Conservation (phyloP, 2,888 invertebrate species). For the Actias luna region DNA sequence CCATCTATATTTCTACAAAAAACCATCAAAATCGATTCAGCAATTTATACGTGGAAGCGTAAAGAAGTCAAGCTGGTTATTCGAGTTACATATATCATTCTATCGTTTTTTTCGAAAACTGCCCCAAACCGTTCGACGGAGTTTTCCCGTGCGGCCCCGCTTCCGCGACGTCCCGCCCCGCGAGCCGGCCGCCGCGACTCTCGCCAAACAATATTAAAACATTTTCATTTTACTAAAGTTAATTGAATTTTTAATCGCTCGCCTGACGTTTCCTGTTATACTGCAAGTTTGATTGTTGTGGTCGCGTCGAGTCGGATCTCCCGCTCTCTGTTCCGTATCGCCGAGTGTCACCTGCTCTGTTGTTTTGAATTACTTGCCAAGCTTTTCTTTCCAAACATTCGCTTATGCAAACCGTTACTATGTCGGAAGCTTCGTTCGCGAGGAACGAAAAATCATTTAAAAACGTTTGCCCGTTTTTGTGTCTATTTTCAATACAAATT, state of each 20-base stretch:
- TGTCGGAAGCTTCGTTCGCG: too few species aligned
- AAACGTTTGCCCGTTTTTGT: too few species aligned
- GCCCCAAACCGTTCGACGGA: too few species aligned
- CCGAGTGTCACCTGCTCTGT: background rate
- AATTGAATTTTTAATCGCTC: conserved; percentile 46
- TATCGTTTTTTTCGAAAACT: too few species aligned
- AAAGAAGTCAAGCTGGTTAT: too few species aligned
- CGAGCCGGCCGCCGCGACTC: conserved; percentile 37
- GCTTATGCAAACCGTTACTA: background rate
- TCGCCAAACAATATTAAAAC: conserved; percentile 42
- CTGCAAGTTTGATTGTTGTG: conserved; percentile 6
- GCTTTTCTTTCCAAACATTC: background rate
- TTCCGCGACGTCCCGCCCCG: background rate
- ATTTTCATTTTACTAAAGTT: conserved; percentile 39
- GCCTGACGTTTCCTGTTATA: conserved; percentile 1
- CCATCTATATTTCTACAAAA: too few species aligned
- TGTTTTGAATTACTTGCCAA: background rate
- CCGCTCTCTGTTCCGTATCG: background rate
- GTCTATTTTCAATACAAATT: too few species aligned
- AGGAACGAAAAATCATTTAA: too few species aligned
- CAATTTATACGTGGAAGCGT: too few species aligned
- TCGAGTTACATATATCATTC: too few species aligned
- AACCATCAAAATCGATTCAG: too few species aligned
- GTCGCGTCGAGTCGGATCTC: background rate
- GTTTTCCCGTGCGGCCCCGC: too few species aligned